phyloP scores from a whole-genome alignment of 2,113 vertebrate genomes.

The Caranx ignobilis region DNA sequence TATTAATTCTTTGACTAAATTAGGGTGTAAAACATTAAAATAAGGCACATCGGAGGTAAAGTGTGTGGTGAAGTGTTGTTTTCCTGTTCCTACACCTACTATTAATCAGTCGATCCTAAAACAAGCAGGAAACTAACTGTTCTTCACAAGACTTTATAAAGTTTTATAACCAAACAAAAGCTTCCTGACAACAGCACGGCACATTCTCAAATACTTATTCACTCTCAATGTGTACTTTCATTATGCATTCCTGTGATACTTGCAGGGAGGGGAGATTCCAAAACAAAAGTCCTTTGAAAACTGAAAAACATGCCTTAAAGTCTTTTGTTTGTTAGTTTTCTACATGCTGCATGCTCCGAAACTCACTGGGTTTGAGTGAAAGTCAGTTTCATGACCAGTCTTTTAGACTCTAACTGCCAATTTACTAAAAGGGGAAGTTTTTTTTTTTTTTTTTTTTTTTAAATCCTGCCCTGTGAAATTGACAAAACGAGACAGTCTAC shows the following conservation, averaged over 20 bases:
- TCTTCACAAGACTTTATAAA: constrained; percentile 47
- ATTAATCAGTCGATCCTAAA: constrained; percentile 1
- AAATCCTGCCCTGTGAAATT: constrained; percentile 6
- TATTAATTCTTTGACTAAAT: constrained; percentile 2
- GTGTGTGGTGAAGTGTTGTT: constrained; percentile 13
- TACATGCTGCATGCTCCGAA: constrained; percentile 13
- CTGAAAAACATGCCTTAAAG: constrained; percentile 48
- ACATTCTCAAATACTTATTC: constrained; percentile 71
- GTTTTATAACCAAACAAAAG: constrained; percentile 68
- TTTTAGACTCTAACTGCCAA: constrained; percentile 8
- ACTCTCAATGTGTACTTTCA: constrained; percentile 71
- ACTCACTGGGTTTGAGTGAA: constrained; percentile 4
- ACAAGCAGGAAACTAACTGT: constrained; percentile 11
- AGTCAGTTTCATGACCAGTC: constrained; percentile 13
- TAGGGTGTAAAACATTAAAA: background rate
- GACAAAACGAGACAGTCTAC: constrained; percentile 24
- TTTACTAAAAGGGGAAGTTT: constrained; percentile 23
- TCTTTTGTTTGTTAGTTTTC: constrained; percentile 40
- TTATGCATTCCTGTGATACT: constrained; percentile 74
- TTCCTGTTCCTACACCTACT: constrained; percentile 6
- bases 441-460: background rate
- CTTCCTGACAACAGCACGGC: constrained; percentile 63
- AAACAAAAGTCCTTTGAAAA: constrained; percentile 69
- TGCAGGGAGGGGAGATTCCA: constrained; percentile 68
- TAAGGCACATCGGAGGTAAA: background rate